Base-by-base conservation (phyloP, 2,113 vertebrate species). In the Addax nasomaculatus region DNA sequence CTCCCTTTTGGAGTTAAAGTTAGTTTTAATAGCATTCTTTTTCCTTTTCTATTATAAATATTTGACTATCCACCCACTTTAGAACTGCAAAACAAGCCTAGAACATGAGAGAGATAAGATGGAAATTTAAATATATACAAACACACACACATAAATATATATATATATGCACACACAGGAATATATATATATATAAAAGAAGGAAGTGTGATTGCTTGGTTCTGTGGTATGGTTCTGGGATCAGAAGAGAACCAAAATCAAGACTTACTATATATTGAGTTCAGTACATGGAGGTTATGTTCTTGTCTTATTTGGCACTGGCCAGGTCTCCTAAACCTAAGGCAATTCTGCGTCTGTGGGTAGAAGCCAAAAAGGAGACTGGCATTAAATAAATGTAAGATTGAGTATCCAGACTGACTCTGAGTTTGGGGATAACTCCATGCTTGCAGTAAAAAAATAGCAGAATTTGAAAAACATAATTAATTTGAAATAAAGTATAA, bases 401-500 rank as follows among this genome's bases (percentile, higher is more conserved):
- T 1, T 86, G 78, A 81, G 36, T 86, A 51, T 57, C 53, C 43
- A 91, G 55, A 57, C 36, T 45, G 73, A 85, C 60, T 73, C 78
- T 67, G 67, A 79, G 53, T 89, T 86, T 94, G 76, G 76, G 49
- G 13, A 58, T 60, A 85, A 73, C 3, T 76, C 33, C 29, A 85
- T 27, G n/a, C 33, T 96, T 83, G 5, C 88, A 73, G 11, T 89
- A 83, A 70, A 86, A 39, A 85, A 96, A 91, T 1, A 64, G 67
- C 27, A 95, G 27, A 96, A 89, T 8, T 29, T 12, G 33, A 43
- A 92, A 97, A 90, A 80, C 30, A 87, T 36, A 85, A 92, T 95
- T 95, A 85, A 95, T 70, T 85, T 95, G 60, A 96, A 76, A 57
- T 57, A 43, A 97, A 95, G 15, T 60, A 39, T 95, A 94, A 94